Evolutionary conservation across 2,888 invertebrate species (phyloP).

Genomic region (Caenorhabditis plicata): DNA sequence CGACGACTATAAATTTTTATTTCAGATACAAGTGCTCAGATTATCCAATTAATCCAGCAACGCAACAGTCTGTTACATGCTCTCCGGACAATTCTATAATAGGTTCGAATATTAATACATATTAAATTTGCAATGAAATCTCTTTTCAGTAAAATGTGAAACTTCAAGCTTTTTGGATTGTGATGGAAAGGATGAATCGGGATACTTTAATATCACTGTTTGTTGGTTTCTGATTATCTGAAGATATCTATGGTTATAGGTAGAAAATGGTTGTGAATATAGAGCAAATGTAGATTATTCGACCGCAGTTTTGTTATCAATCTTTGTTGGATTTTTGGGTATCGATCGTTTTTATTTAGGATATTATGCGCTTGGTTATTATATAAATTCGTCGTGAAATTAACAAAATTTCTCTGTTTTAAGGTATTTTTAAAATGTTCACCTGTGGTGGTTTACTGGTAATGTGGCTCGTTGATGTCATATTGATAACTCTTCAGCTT

Average conservation of each 20-base stretch:
- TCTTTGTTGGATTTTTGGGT: constrained; percentile 97
- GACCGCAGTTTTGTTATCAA: constrained; percentile 81
- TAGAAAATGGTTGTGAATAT: constrained; percentile 40
- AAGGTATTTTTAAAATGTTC: constrained; percentile 84
- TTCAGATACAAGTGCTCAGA: constrained; percentile 21
- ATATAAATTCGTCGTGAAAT: background rate
- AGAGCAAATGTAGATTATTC: constrained; percentile 34
- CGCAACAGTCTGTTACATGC: constrained; percentile 47
- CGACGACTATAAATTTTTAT: background rate
- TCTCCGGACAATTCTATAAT: constrained; percentile 47
- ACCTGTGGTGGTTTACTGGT: constrained; percentile 94
- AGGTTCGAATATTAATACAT: constrained; percentile 22
- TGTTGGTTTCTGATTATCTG: background rate
- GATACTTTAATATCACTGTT: constrained; percentile 29
- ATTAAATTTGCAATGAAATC: background rate
- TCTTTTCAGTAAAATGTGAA: constrained; percentile 26
- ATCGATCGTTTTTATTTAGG: constrained; percentile 96
- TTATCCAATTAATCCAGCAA: constrained; percentile 28
- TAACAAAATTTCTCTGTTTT: constrained; percentile 7
- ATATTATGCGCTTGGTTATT: constrained; percentile 82
- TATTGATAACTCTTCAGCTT: constrained; percentile 80
- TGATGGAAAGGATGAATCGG: constrained; percentile 18
- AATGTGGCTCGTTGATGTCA: constrained; percentile 84
- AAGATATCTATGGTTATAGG: constrained; percentile 11
- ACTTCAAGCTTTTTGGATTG: constrained; percentile 19